Evolutionary conservation across 1,140 invertebrate species (phyloP), one percentile per base, ranked within the genome.

Genomic region (Musca domestica): DNA sequence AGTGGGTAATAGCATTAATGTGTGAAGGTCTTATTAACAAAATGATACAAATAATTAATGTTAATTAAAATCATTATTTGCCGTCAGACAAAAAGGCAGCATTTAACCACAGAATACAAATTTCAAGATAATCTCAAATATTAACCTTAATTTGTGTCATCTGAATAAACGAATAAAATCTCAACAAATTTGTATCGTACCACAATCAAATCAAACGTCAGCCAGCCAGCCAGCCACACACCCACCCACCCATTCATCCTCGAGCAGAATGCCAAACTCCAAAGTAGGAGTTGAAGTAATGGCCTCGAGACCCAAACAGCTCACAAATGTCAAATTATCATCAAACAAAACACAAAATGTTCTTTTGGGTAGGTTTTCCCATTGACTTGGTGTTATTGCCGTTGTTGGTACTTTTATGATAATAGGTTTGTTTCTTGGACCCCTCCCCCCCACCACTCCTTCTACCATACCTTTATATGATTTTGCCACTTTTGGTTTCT

Each of bases 271-370:
- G 10, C 25, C 23, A 58, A 30, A 30, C 15, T 30, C 7, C 54
- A 34, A 58, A 25, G n/a, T 30, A 54, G 22, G 22, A 54, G 12
- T 3, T 54, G 12, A 30, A 30, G 27, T 30, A 30, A 30, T 9
- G 27, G n/a, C n/a, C n/a, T n/a, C n/a, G n/a, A n/a, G n/a, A 30
- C 27, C 27, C 27, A 30, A 30, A 30, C 3, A 30, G 27, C 27
- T 30, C 27, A 58, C 25, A 61, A 61, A n/a, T 61, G 56, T 61
- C 56, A 34, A 61, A 61, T 61, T 61, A 61, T 61, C 56, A 61
- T 61, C 56, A 61, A 61, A 58, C 54, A n/a, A 30, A 5, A 61
- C 56, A 61, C 56, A 61, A 61, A 61, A 61, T 34, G 56, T 61
- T 34, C 56, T 41, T 61, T 61, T 61, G 56, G 56, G 56, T 41